Evolutionary conservation across 2,888 invertebrate genomes (phyloP).

Genomic region (Calameuta filiformis): DNA sequence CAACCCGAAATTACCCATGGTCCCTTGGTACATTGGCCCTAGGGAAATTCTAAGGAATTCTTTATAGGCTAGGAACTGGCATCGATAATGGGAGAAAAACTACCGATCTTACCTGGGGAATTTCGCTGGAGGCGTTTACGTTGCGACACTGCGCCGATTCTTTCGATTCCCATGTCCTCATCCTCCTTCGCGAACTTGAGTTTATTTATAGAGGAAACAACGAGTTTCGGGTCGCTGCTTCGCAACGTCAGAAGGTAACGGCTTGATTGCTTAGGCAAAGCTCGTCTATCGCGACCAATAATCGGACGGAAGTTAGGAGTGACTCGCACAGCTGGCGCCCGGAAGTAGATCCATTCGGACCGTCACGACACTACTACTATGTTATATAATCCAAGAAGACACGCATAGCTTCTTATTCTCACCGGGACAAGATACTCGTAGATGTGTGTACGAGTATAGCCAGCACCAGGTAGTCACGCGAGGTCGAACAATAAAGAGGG

Average conservation of each 20-base stretch:
- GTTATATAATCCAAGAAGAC: too few species aligned
- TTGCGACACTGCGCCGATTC: neutral
- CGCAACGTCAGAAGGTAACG: slow-evolving; percentile 20
- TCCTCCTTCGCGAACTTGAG: too few species aligned
- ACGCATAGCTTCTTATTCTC: neutral
- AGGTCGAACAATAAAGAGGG: slow-evolving; percentile 41
- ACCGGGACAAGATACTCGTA: neutral
- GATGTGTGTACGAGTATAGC: slow-evolving; percentile 7
- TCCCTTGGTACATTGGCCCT: too few species aligned
- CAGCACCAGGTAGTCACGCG: slow-evolving; percentile 35
- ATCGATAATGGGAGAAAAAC: too few species aligned
- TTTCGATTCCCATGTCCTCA: neutral
- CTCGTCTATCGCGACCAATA: slow-evolving; percentile 35
- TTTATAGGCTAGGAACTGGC: too few species aligned
- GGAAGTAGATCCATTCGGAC: slow-evolving; percentile 40
- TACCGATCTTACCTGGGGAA: too few species aligned
- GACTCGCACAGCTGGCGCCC: slow-evolving; percentile 48
- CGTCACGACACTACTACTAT: neutral
- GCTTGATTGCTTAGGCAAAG: slow-evolving; percentile 27
- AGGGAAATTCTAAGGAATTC: too few species aligned
- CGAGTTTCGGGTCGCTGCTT: slow-evolving; percentile 37
- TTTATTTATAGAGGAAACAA: slow-evolving; percentile 31
- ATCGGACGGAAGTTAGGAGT: slow-evolving; percentile 52
- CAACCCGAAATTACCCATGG: too few species aligned
- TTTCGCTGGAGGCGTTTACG: neutral